Base-by-base conservation (phyloP, 2,888 invertebrate species). In the Pachycephus smyrnensis region DNA sequence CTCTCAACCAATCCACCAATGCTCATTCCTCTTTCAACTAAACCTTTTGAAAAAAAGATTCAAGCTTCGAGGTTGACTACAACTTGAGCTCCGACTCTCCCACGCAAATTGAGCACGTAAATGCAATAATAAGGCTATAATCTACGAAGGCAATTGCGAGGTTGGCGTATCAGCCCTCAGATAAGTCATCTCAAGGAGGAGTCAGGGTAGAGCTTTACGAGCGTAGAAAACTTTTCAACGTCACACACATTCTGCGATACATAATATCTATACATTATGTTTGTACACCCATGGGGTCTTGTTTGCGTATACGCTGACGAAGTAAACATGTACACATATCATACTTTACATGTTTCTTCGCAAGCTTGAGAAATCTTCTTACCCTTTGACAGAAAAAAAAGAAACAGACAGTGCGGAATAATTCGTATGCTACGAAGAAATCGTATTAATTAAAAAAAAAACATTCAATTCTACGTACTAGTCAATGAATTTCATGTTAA, bases 81-180 rank as follows among this genome's bases (percentile, higher is more conserved):
- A 30, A 69, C 32, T 69, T 32, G 69, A 69, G 15, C 15, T 33
- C 31, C 73, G 36, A 73, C 73, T n/a, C n/a, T 73, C 69, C 11
- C 76, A 69, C 68, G n/a, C 76, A 73, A 30, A 69, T 69, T 40
- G 71, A 78, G 68, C 78, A 76, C 75, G 78, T 78, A 76, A 73
- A 78, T 73, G 78, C 78, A 76, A 75, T 78, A 78, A 78, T 75
- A 76, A 78, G 78, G 68, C 78, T 78, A 73, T 75, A 76, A 78
- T 78, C 76, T 76, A 73, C 75, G 76, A 71, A 78, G 78, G 76
- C 78, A 78, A 78, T 76, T 77, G 77, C 77, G 37, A 75, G 75
- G 75, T 37, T 77, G 69, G 75, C 78, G 73, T 76, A 78, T 76
- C 78, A 76, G 75, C 71, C 71, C 68, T 73, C 31, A 78, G 78